Evolutionary conservation across 2,888 invertebrate species (phyloP).

Genomic region (Ligdia adustata): DNA sequence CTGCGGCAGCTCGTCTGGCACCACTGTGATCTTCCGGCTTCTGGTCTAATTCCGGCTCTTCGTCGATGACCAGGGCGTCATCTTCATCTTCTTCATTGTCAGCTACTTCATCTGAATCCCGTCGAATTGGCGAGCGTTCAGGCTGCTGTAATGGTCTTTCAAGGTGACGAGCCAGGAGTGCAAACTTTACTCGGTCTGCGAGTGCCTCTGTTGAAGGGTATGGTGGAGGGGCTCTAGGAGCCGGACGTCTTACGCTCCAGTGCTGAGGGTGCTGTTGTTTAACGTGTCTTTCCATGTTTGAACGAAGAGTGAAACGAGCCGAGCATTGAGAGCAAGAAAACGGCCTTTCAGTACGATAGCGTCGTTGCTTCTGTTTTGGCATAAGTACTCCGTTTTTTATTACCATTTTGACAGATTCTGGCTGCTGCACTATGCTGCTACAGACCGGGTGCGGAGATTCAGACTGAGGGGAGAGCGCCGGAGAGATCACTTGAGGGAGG

Average conservation of each 20-base stretch:
- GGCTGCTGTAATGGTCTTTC: slow-evolving; percentile 82
- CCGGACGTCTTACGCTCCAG: slow-evolving; percentile 91
- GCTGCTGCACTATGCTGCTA: slow-evolving; percentile 65
- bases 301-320: slow-evolving; percentile 94
- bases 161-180: slow-evolving; percentile 90
- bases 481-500: slow-evolving; percentile 63
- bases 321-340: slow-evolving; percentile 96
- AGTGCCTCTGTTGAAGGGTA: slow-evolving; percentile 62
- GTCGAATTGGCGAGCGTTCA: slow-evolving; percentile 68
- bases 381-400: slow-evolving; percentile 95
- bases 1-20: slow-evolving; percentile 84
- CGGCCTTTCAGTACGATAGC: slow-evolving; percentile 95
- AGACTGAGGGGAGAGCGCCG: slow-evolving; percentile 71
- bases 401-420: slow-evolving; percentile 92
- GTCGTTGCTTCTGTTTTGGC: slow-evolving; percentile 95
- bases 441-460: slow-evolving; percentile 80
- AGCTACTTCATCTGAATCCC: slow-evolving; percentile 84
- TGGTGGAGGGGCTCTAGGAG: slow-evolving; percentile 72
- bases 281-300: slow-evolving; percentile 97
- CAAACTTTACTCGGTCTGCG: slow-evolving; percentile 86
- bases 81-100: slow-evolving; percentile 87
- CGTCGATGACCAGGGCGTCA: slow-evolving; percentile 88
- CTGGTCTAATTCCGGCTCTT: slow-evolving; percentile 73
- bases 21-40: slow-evolving; percentile 68
- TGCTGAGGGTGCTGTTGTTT: slow-evolving; percentile 97